Evolutionary conservation across 1,140 invertebrate species (phyloP).

Genomic region (Drosophila arizonae): DNA sequence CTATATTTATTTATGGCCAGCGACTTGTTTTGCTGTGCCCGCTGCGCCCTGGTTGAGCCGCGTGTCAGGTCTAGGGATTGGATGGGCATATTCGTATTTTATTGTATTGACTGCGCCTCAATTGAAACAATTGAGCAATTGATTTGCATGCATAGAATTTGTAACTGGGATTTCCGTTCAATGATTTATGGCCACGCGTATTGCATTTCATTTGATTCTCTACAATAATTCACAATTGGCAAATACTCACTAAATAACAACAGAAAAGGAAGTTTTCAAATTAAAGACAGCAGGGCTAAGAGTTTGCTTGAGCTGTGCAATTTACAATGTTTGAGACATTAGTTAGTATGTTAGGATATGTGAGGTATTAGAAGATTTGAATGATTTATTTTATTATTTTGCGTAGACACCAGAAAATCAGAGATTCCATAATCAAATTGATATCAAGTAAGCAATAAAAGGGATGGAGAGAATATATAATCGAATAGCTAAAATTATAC

Average conservation of each 20-base stretch:
- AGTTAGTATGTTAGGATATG: no score
- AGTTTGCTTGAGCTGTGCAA: no score
- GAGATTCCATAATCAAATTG: no score
- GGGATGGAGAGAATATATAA: no score
- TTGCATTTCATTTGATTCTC: conserved; percentile 23
- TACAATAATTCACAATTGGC: conserved; percentile 28
- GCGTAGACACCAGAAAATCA: no score
- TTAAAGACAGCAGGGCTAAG: not conserved
- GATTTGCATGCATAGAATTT: conserved; percentile 77
- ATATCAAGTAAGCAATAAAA: no score
- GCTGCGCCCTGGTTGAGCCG: conserved; percentile 14
- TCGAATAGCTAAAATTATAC: no score
- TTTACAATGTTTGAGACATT: no score
- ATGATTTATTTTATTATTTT: no score
- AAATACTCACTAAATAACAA: conserved; percentile 19
- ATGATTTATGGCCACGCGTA: conserved; percentile 68
- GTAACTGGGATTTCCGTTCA: conserved; percentile 73
- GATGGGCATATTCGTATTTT: conserved; percentile 48
- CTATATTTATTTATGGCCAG: conserved; percentile 78
- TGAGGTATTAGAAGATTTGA: no score
- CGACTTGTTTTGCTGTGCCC: conserved; percentile 62
- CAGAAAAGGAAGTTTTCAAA: conserved; percentile 1
- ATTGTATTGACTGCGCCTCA: conserved; percentile 49
- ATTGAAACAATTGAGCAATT: conserved; percentile 77
- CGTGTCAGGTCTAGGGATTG: conserved; percentile 5